Evolutionary conservation across 1,140 invertebrate genomes (phyloP).

Genomic region (Whitmania pigra): DNA sequence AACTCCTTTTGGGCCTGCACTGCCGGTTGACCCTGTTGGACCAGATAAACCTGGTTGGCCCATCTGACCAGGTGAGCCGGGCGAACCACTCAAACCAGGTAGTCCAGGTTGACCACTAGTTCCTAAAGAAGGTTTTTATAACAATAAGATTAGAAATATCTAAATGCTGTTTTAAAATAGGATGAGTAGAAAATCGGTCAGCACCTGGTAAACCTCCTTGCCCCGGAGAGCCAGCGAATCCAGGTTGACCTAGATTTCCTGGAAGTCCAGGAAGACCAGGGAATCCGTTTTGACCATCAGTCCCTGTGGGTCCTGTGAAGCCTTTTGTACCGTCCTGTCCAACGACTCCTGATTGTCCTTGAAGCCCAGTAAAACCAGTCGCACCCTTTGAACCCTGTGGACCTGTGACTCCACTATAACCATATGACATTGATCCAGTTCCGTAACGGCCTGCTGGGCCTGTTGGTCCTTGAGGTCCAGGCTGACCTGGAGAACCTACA

Average conservation of each 20-base stretch:
- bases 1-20: constrained; percentile 8
- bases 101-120: constrained; percentile 7
- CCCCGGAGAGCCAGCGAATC: constrained; percentile 6
- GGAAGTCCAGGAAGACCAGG: background rate
- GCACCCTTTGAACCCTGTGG: constrained; percentile 11
- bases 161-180: background rate
- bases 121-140: background rate
- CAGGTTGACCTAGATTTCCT: constrained; percentile 15
- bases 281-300: background rate
- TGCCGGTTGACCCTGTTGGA: background rate
- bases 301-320: background rate
- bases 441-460: background rate
- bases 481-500: background rate
- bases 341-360: background rate
- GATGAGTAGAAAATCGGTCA: background rate
- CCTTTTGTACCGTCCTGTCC: constrained; percentile 8
- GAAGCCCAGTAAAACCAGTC: background rate
- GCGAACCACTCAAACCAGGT: background rate
- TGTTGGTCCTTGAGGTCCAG: background rate
- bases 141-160: background rate
- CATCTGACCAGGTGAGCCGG: background rate
- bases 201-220: background rate
- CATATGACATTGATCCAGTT: too few species aligned
- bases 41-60: constrained; percentile 8
- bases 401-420: background rate